A percentile compares a stretch with the other conserved stretches of the same genome.
Evolutionary conservation across 2,113 vertebrate genomes (phyloP).

Genomic region (Monopterus albus): DNA sequence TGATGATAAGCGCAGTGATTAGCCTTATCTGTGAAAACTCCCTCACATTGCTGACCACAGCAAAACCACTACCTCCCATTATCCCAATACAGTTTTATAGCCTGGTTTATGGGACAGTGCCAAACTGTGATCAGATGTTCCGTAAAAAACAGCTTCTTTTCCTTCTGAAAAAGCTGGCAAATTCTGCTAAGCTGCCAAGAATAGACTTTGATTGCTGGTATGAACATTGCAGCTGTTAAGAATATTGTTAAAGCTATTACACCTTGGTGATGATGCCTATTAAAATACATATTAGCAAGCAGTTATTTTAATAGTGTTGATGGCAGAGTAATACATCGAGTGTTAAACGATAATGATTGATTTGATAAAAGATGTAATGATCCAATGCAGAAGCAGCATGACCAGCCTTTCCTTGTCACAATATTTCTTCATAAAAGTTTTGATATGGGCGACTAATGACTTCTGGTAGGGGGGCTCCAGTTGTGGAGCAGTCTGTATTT

Average conservation of each 20-base stretch:
- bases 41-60: constrained; percentile 69
- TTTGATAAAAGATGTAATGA: too few species aligned
- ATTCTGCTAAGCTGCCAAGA: constrained; percentile 5
- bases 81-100: constrained; percentile 70
- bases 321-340: neutral
- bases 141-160: constrained; percentile 44
- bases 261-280: neutral
- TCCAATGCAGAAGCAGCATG: neutral
- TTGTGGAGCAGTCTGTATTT: constrained; percentile 78
- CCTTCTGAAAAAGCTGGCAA: constrained; percentile 33
- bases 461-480: constrained; percentile 54
- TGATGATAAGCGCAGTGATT: constrained; percentile 72
- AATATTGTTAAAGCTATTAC: constrained; percentile 12
- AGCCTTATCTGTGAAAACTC: constrained; percentile 75
- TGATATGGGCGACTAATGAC: constrained; percentile 69
- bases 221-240: constrained; percentile 21
- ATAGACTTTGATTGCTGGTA: constrained; percentile 22
- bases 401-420: constrained; percentile 14
- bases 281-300: neutral
- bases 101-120: constrained; percentile 57
- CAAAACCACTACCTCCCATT: constrained; percentile 66
- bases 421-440: constrained; percentile 44
- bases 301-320: neutral
- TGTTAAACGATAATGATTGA: too few species aligned
- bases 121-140: constrained; percentile 64